Conservation (phyloP, 1,140 invertebrate species). For the Nasonia longicornis region DNA sequence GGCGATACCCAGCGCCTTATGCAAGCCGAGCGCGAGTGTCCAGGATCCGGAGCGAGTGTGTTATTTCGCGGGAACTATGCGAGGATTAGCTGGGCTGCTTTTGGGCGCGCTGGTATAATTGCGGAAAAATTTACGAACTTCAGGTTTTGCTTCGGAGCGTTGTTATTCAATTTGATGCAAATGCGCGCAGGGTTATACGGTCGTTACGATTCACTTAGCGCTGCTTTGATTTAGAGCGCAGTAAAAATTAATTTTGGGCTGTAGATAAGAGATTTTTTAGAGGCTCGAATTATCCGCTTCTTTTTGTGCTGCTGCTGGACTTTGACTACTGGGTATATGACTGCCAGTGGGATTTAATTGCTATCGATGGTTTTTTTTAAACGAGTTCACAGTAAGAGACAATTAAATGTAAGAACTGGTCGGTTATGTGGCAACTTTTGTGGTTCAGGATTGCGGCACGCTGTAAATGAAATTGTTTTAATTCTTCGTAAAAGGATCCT, state of each 20-base stretch:
- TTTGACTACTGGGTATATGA: not conserved
- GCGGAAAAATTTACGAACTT: no score
- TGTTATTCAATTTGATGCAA: no score
- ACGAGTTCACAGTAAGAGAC: not conserved
- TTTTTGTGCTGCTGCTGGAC: no score
- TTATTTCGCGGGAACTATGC: constrained; percentile 8
- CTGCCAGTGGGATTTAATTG: not conserved
- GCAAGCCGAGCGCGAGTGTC: constrained; percentile 54
- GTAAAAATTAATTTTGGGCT: no score
- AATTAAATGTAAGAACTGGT: not conserved
- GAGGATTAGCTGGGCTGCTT: no score
- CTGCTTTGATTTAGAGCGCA: no score
- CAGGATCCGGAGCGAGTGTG: no score
- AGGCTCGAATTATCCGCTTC: no score
- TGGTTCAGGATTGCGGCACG: not conserved
- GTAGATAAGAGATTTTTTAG: no score
- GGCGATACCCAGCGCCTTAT: constrained; percentile 52
- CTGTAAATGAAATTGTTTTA: not conserved
- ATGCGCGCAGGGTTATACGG: no score
- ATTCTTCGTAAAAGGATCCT: not conserved
- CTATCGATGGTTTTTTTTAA: not conserved
- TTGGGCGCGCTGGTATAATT: no score
- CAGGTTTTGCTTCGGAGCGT: no score
- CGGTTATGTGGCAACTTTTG: not conserved
- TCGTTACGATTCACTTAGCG: not conserved